Conservation (phyloP, 1,140 invertebrate species). For the Trissolcus basalis region DNA sequence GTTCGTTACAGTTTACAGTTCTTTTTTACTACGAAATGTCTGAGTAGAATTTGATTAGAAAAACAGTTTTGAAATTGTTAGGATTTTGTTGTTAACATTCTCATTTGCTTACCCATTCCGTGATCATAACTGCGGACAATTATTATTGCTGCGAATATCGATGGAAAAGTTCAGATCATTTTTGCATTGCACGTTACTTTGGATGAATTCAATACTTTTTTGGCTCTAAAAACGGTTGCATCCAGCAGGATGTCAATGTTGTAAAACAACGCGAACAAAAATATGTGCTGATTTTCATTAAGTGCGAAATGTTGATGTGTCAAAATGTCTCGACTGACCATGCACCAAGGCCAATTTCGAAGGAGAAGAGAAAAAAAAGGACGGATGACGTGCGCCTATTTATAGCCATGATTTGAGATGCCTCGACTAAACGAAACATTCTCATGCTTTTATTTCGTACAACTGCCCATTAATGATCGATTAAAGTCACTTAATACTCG, state of each 20-base stretch:
- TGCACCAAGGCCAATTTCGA: conserved; percentile 16
- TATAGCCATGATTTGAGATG: conserved; percentile 63
- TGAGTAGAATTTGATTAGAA: conserved; percentile 5
- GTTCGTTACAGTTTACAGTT: background rate
- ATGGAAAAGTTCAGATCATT: too few relatives aligned
- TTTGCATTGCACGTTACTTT: too few relatives aligned
- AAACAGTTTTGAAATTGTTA: background rate
- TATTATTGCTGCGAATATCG: conserved; percentile 12
- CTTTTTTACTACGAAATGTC: too few relatives aligned
- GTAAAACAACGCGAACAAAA: too few relatives aligned
- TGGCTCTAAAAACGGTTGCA: too few relatives aligned
- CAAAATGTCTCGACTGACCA: conserved; percentile 2
- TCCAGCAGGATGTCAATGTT: too few relatives aligned
- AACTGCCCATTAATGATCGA: background rate
- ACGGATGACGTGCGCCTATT: conserved; percentile 59
- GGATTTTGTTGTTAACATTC: background rate
- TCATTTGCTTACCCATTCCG: conserved; percentile 64
- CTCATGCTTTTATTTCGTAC: conserved; percentile 9
- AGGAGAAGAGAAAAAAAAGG: conserved; percentile 30
- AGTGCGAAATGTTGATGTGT: conserved; percentile 15
- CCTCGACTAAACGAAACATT: background rate
- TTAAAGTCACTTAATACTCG: background rate
- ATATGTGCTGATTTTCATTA: background rate
- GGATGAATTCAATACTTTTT: too few relatives aligned
- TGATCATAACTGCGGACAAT: conserved; percentile 60